These are phyloP conservation scores for Belgica antarctica DNA, from an alignment of 2,888 invertebrate genomes.

Conservation along the genomic window DNA sequence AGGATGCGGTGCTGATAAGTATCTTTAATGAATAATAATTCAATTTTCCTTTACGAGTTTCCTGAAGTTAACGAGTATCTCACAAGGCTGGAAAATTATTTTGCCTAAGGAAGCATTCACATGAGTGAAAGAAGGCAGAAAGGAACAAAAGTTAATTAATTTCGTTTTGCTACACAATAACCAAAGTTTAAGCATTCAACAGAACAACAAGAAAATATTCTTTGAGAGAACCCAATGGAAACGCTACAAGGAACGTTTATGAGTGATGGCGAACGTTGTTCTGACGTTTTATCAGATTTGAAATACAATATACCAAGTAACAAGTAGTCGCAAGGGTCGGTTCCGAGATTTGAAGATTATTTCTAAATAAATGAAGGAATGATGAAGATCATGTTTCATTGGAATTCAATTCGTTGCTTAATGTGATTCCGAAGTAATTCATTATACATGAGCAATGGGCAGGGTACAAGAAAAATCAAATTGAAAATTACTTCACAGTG, in stretches of 20 bases:
- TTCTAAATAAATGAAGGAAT: background rate
- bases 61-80: too few species aligned
- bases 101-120: background rate
- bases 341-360: background rate
- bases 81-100: background rate
- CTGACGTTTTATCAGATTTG: background rate
- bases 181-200: too few species aligned
- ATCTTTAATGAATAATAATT: conserved; percentile 28
- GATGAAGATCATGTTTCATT: background rate
- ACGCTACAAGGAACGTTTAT: background rate
- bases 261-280: background rate
- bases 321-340: background rate
- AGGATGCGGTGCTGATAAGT: background rate
- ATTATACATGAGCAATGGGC: background rate
- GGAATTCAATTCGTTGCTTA: background rate
- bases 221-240: background rate
- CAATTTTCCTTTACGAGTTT: background rate
- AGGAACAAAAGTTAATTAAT: conserved; percentile 2
- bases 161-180: background rate
- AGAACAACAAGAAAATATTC: background rate
- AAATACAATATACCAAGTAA: background rate
- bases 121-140: background rate
- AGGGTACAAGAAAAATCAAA: background rate
- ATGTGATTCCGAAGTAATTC: conserved; percentile 8
- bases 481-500: background rate